Evolutionary conservation across 1,140 invertebrate species (phyloP).

Genomic region (Scaptomyza hsui): DNA sequence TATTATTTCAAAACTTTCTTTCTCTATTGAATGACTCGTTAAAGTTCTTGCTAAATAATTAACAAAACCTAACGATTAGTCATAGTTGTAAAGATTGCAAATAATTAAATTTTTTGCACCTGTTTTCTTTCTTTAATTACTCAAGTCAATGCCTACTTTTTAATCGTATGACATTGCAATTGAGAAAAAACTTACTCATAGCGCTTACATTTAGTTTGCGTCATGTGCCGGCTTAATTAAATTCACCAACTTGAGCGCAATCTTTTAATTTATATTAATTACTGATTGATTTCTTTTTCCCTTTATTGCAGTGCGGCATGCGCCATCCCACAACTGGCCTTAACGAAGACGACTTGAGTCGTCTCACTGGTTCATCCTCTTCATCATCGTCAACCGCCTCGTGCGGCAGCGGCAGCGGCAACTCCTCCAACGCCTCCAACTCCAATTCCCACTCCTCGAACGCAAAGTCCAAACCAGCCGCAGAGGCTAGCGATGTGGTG

Average conservation of each 20-base stretch:
- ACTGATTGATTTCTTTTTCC: not conserved
- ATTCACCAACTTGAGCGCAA: conserved; percentile 27
- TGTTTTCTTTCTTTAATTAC: not conserved
- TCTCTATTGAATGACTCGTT: not conserved
- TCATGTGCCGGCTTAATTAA: conserved; percentile 23
- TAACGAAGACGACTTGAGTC: conserved; percentile 84
- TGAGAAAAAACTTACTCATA: conserved; percentile 29
- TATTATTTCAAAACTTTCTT: not conserved
- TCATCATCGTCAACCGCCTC: conserved; percentile 64
- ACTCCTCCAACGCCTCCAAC: conserved; percentile 30
- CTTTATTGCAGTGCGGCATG: conserved; percentile 82
- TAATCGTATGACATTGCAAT: not conserved
- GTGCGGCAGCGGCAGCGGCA: conserved; percentile 70
- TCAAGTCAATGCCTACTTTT: not conserved
- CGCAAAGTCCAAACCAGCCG: not conserved
- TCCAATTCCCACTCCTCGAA: too few relatives aligned
- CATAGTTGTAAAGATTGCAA: conserved; percentile 1
- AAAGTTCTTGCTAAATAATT: not conserved
- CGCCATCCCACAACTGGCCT: conserved; percentile 84
- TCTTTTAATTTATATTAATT: conserved; percentile 2
- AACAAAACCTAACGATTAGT: not conserved
- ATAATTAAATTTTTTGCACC: not conserved
- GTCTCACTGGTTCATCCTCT: conserved; percentile 84
- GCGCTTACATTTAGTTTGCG: not conserved
- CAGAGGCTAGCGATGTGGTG: conserved; percentile 25